Evolutionary conservation across 1,140 invertebrate genomes (phyloP), one percentile per base, ranked within the genome.

Genomic region (Hypsibius dujardini): DNA sequence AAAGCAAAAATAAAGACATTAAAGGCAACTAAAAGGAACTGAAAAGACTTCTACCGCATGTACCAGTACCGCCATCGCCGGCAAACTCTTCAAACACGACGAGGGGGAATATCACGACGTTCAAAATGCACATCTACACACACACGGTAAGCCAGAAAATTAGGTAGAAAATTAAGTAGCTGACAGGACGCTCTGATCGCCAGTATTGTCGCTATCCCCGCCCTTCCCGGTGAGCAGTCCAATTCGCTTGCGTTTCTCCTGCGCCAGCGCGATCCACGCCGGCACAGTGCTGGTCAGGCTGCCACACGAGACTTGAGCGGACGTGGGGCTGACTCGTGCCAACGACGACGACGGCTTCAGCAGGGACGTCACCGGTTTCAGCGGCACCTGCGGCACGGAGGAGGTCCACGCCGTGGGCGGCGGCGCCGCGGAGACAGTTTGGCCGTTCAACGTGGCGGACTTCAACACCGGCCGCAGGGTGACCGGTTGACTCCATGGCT

Each of bases 221-320:
- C 28, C 28, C 28, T 28, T 67, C 3, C 45, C 62, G 3, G 62
- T 67, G 12, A 67, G 42, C 62, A 67, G 12, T n/a, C n/a, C 50
- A 56, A 67, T 15, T 42, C 62, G 12, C 45, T 67, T 67, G 12
- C 62, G 12, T 42, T 67, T 67, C 42, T 67, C 62, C 12, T 67
- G 62, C 12, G 62, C 62, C 62, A 67, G 42, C 7, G 42, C 42
- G 3, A 67, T 42, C 62, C 62, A 67, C 3, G 12, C 7, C 12
- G 62, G 62, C 12, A 67, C 62, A 7, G 50, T 56, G 7, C 7
- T 12, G n/a, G 7, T 56, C 50, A 56, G n/a, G n/a, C 7, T 56
- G n/a, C 50, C 50, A 56, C 50, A 56, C 50, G 50, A 56, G n/a
- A 56, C 50, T 56, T 56, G 50, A 12, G 50, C 7, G 50, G 50